phyloP scores from a whole-genome alignment of 2,888 invertebrate species.

The Emesis russula region DNA sequence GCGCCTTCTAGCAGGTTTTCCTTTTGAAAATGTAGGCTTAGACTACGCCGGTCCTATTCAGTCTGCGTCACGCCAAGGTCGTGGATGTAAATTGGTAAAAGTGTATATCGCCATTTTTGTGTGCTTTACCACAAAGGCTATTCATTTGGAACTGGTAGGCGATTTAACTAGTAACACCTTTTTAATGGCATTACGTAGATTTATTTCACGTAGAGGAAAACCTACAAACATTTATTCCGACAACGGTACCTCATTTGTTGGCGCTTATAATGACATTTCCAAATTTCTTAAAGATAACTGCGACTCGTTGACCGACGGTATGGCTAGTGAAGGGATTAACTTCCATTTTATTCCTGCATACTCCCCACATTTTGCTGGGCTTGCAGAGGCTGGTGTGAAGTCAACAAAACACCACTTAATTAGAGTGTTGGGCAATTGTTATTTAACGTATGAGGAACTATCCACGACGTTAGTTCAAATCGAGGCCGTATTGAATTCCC shows the following conservation, averaged over 20 bases:
- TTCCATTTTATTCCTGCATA: constrained; percentile 19
- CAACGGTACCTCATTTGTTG: background rate
- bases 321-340: background rate
- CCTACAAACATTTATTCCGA: background rate
- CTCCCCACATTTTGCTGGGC: background rate
- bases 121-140: background rate
- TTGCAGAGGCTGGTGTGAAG: background rate
- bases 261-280: background rate
- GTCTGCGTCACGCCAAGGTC: constrained; percentile 61
- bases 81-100: constrained; percentile 76
- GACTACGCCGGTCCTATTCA: constrained; percentile 82
- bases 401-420: background rate
- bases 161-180: constrained; percentile 4
- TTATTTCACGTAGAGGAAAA: background rate
- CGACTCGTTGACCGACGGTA: too few relatives aligned
- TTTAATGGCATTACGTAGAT: background rate
- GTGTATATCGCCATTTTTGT: background rate
- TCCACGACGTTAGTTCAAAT: background rate
- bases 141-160: constrained; percentile 16
- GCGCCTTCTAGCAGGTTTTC: constrained; percentile 32
- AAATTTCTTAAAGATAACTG: background rate
- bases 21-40: constrained; percentile 65
- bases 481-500: background rate
- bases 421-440: background rate
- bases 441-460: background rate